Evolutionary conservation across 2,113 vertebrate genomes (phyloP).

Genomic region (Barnardius zonarius): DNA sequence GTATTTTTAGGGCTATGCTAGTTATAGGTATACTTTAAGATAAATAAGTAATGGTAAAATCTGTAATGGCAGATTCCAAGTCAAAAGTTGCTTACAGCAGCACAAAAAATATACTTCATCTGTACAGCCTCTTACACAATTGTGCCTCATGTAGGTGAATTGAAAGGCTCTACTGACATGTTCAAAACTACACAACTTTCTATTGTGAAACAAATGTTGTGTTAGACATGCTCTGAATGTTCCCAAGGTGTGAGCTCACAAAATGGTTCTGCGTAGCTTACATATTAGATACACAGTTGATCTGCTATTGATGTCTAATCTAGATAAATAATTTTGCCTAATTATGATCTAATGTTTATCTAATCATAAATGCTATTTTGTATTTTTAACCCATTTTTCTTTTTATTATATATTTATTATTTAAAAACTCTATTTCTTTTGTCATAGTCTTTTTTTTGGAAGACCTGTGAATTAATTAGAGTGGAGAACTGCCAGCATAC

Average conservation of each 20-base stretch:
- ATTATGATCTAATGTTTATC: background rate
- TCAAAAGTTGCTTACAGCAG: background rate
- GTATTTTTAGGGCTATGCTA: background rate
- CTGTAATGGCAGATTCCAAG: background rate
- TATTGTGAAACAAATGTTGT: constrained; percentile 36
- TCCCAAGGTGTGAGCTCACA: constrained; percentile 5
- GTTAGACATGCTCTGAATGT: constrained; percentile 18
- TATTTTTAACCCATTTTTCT: background rate
- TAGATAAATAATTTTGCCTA: background rate
- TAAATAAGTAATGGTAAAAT: background rate
- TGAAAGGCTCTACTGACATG: background rate
- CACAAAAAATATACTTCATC: background rate
- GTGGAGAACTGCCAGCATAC: background rate
- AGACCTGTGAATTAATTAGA: background rate
- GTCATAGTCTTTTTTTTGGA: background rate
- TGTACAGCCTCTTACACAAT: background rate
- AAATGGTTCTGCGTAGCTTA: background rate
- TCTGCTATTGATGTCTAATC: constrained; percentile 21
- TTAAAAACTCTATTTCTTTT: background rate
- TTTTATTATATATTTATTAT: background rate
- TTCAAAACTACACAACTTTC: constrained; percentile 5
- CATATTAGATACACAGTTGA: background rate
- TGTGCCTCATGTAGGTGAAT: background rate
- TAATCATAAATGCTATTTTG: background rate
- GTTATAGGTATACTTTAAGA: background rate